Evolutionary conservation across 2,888 invertebrate genomes (phyloP), one percentile per base, ranked within the genome.

Genomic region (Ephialtes manifestator): DNA sequence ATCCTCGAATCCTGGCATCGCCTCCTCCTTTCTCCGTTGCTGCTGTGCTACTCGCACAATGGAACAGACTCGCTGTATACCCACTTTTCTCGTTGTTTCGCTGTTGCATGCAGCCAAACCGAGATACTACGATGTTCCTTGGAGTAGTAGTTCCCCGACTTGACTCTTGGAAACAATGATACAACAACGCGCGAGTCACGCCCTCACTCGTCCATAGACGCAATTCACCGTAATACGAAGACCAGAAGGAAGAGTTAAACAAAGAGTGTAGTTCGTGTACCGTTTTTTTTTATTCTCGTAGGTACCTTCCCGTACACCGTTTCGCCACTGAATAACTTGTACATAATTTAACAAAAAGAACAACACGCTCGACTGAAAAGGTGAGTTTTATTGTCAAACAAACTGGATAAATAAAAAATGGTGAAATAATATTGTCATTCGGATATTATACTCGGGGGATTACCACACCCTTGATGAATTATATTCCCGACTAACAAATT

Each of bases 181-280:
- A 82, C 72, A 82, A 84, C 86, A 75, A 88, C 89, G 89, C 89
- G 89, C 88, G 75, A 86, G 88, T 87, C 89, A 87, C 89, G 87
- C 67, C 78, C 85, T 87, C 88, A 72, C 74, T 86, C 81, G 80
- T 65, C 76, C 84, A 63, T 63, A 70, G 58, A 76, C 46, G 43
- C 74, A 67, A 80, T 81, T 70, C 72, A 31, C 68, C 79, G 77
- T 81, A 71, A 78, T 74, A 84, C 68, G 75, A 81, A 74, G 79
- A 48, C 76, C 43, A 35, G 10, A n/a, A 35, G 13, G 55, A 79
- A 55, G 24, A 28, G 51, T 35, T 31, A 31, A 31, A 35, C 63
- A 35, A 55, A 8, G 31, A 67, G n/a, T 31, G 39, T 24, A 70
- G 15, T 39, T 48, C 20, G n/a, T 51, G 31, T 18, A 10, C 70